phyloP scores from a whole-genome alignment of 30 jellyfish, hydroid and myxozoan genomes.

The Pseudorhiza aurosa region DNA sequence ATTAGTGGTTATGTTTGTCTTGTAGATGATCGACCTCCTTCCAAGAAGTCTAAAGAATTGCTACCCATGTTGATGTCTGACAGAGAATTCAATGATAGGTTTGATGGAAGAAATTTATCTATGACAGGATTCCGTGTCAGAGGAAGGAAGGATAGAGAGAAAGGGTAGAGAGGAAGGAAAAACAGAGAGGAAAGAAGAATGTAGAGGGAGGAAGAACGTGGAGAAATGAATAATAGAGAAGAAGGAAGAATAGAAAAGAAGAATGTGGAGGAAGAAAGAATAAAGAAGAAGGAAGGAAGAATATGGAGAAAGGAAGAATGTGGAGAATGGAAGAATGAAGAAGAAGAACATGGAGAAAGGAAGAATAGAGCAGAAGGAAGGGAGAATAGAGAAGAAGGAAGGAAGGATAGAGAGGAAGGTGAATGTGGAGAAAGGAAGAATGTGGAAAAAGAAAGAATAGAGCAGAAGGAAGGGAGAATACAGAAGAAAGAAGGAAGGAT shows the following conservation, averaged over 20 bases:
- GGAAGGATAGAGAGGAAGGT: neutral
- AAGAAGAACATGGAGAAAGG: neutral
- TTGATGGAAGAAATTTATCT: too few species aligned
- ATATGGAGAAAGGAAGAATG: neutral
- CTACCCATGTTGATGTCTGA: slow-evolving; percentile 67
- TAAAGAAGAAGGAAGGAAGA: neutral
- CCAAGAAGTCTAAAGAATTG: slow-evolving; percentile 31
- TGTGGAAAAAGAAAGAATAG: too few species aligned
- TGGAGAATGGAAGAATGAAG: neutral
- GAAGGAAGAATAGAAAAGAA: neutral
- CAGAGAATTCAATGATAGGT: slow-evolving; percentile 41
- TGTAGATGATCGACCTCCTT: slow-evolving; percentile 30
- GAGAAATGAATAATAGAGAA: neutral
- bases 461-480: neutral
- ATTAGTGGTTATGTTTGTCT: too few species aligned
- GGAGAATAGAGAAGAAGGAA: neutral
- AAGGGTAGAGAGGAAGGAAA: neutral
- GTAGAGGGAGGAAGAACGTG: neutral
- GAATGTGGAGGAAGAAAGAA: neutral
- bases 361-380: neutral
- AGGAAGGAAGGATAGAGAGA: too few species aligned
- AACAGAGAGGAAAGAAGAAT: neutral
- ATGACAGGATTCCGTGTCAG: too few species aligned
- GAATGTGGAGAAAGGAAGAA: neutral
- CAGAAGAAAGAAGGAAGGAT: too few species aligned